Percentiles rank a stretch among this genome's conserved stretches.
Evolutionary conservation across 2,113 vertebrate species (phyloP).

Genomic region (Laticauda colubrina): DNA sequence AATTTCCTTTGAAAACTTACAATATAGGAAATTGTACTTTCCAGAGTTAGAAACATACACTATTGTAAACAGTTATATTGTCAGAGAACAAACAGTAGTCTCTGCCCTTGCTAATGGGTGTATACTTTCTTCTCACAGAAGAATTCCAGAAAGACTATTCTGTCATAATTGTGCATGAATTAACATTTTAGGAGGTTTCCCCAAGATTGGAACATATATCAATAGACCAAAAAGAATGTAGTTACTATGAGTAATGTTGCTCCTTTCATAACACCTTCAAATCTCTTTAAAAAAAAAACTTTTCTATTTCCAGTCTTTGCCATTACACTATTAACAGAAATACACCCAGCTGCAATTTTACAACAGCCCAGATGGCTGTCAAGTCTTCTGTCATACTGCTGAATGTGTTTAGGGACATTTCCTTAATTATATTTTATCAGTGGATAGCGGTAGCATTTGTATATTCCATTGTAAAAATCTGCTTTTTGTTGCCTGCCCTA

Average conservation of each 20-base stretch:
- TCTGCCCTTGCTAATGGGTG: not conserved
- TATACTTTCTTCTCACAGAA: not conserved
- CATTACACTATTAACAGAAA: not conserved
- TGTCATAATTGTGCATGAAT: not conserved
- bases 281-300: not conserved
- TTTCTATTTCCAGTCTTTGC: not conserved
- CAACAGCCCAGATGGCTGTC: not conserved
- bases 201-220: not conserved
- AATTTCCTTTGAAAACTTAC: not conserved
- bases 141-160: not conserved
- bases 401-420: not conserved
- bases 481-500: not conserved
- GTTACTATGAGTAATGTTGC: not conserved
- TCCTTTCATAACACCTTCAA: not conserved
- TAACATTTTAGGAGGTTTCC: not conserved
- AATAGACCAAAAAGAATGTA: not conserved
- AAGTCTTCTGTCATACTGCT: not conserved
- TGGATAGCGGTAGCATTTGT: not conserved
- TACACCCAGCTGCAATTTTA: not conserved
- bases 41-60: not conserved
- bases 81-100: not conserved
- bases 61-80: not conserved
- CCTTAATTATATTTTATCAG: constrained; percentile 9
- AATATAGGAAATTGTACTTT: not conserved
- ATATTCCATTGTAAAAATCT: not conserved